Conservation (phyloP, 1,140 invertebrate species). For the Drosophila sechellia region DNA sequence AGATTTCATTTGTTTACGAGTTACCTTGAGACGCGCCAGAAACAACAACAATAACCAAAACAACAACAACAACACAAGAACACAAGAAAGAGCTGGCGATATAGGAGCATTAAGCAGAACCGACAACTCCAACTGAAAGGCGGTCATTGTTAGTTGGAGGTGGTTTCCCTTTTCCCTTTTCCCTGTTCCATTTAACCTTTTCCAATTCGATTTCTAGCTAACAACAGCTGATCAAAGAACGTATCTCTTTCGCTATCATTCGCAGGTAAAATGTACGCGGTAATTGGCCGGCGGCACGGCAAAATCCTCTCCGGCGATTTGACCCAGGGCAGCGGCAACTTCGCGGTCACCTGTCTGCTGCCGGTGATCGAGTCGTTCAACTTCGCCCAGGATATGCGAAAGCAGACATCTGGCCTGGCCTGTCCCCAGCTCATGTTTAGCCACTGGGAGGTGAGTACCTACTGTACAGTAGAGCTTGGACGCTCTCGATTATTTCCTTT, state of each 20-base stretch:
- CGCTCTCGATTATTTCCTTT: neutral
- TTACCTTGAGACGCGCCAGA: conserved; percentile 54
- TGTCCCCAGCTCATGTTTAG: conserved; percentile 98
- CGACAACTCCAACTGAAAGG: conserved; percentile 48
- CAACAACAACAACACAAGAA: neutral
- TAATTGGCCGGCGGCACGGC: conserved; percentile 94
- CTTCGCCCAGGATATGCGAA: conserved; percentile 95
- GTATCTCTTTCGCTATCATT: conserved; percentile 48
- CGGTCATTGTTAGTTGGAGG: conserved; percentile 38
- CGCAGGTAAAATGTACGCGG: conserved; percentile 96
- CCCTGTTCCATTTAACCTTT: neutral
- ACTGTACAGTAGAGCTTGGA: conserved; percentile 7
- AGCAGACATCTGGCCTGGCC: conserved; percentile 97
- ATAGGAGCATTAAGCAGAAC: conserved; percentile 36
- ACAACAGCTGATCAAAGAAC: conserved; percentile 55
- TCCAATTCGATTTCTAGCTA: conserved; percentile 54
- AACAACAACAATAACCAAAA: conserved; percentile 1
- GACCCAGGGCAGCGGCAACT: conserved; percentile 94
- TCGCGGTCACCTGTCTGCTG: conserved; percentile 94
- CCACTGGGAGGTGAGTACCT: conserved; percentile 95
- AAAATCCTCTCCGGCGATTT: conserved; percentile 95
- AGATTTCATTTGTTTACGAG: conserved; percentile 70
- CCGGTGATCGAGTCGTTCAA: conserved; percentile 98
- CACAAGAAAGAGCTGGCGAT: conserved; percentile 13
- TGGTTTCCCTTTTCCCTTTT: conserved; percentile 17